Conservation (phyloP, 1,140 invertebrate genomes). For the Camponotus floridanus region DNA sequence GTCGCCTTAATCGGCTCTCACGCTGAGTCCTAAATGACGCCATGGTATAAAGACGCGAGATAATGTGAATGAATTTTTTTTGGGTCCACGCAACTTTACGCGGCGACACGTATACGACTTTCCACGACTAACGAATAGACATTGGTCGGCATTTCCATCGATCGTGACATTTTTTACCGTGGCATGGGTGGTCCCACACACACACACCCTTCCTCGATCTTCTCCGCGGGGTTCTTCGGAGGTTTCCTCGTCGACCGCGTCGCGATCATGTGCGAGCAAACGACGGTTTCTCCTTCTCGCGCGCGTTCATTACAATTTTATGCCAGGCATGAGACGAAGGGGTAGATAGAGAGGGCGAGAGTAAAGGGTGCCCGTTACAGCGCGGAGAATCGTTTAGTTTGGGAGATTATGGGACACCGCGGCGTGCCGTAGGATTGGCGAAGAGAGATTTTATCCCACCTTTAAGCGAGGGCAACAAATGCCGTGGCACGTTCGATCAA, state of each 20-base stretch:
- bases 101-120: conserved; percentile 55
- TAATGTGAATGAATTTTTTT: conserved; percentile 8
- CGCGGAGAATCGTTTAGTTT: conserved; percentile 73
- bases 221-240: conserved; percentile 67
- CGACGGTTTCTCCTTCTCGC: background rate
- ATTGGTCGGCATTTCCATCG: conserved; percentile 62
- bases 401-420: conserved; percentile 75
- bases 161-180: conserved; percentile 56
- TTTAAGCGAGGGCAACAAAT: conserved; percentile 81
- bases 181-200: conserved; percentile 71
- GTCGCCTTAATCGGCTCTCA: conserved; percentile 22
- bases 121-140: conserved; percentile 71
- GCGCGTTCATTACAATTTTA: conserved; percentile 54
- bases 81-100: conserved; percentile 1
- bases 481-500: conserved; percentile 82
- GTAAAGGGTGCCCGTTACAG: conserved; percentile 64
- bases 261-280: background rate
- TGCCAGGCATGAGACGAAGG: conserved; percentile 27
- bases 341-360: conserved; percentile 20
- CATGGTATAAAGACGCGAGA: conserved; percentile 31
- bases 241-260: background rate
- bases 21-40: conserved; percentile 33
- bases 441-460: conserved; percentile 80
- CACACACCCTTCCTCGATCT: conserved; percentile 52
- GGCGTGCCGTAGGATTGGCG: conserved; percentile 65